Conservation (phyloP, 2,888 invertebrate species). For the Drosophila helvetica region DNA sequence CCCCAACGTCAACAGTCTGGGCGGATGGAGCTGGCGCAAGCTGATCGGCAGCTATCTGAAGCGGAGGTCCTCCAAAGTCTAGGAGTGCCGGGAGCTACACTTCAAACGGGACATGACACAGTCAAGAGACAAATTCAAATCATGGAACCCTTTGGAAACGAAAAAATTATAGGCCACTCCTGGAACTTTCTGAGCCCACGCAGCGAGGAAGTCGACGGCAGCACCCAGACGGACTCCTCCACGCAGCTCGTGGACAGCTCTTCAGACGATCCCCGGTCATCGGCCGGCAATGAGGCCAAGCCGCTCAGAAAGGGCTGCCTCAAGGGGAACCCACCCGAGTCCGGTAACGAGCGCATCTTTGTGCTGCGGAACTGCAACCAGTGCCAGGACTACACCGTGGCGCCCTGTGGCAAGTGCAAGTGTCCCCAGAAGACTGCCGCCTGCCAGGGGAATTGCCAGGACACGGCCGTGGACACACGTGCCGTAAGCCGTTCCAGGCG, state of each 20-base stretch:
- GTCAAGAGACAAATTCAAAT: neutral
- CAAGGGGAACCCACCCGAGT: neutral
- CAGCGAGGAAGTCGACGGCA: neutral
- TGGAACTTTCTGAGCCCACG: conserved; percentile 18
- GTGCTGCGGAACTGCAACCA: conserved; percentile 35
- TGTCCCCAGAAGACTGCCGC: neutral
- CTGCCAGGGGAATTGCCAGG: neutral
- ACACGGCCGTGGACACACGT: neutral
- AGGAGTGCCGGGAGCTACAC: conserved; percentile 16
- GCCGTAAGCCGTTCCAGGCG: neutral
- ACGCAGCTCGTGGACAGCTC: neutral
- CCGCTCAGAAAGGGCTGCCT: neutral
- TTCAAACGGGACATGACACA: conserved; percentile 15
- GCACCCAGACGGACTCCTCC: conserved; percentile 3
- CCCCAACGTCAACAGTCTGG: neutral
- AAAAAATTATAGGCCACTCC: conserved; percentile 60
- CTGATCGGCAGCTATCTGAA: neutral
- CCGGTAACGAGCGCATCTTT: conserved; percentile 22
- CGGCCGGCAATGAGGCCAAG: neutral
- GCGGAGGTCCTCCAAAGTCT: neutral
- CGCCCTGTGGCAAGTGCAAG: conserved; percentile 6
- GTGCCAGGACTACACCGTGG: conserved; percentile 27
- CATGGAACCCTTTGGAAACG: conserved; percentile 47
- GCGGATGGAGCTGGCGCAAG: neutral
- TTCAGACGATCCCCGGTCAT: neutral